Conservation (phyloP, 92 coral and sea anemone genomes). For the Porites cylindrica region DNA sequence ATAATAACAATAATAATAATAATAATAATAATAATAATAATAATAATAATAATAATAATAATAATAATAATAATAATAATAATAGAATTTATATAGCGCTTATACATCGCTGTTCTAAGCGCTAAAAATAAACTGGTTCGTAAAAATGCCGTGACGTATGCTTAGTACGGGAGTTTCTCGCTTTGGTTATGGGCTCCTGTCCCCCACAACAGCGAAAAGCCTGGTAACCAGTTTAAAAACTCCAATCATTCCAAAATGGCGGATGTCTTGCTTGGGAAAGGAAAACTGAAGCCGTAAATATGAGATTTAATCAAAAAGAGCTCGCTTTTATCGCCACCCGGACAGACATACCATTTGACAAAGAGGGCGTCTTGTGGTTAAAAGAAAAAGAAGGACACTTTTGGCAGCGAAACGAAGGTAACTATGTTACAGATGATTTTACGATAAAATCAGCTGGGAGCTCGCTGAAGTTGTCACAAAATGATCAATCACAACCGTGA, state of each 20-base stretch:
- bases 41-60: no score
- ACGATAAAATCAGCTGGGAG: neutral
- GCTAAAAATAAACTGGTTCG: no score
- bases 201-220: neutral
- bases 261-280: conserved; percentile 7
- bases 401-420: conserved; percentile 97
- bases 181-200: no score
- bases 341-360: conserved; percentile 88
- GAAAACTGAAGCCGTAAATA: conserved; percentile 38
- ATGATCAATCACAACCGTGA: neutral
- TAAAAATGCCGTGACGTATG: no score
- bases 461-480: neutral
- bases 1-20: no score
- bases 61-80: no score
- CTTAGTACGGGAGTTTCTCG: no score
- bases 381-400: conserved; percentile 96
- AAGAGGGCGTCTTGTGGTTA: conserved; percentile 92
- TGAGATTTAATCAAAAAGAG: conserved; percentile 98
- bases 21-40: no score
- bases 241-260: conserved; percentile 32
- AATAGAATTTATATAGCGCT: no score
- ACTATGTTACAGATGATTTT: conserved; percentile 25
- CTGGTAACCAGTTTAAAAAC: conserved; percentile 18
- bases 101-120: no score
- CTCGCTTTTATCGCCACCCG: conserved; percentile 93